Conservation (phyloP, 2,888 invertebrate species). For the Nemurella pictetii region DNA sequence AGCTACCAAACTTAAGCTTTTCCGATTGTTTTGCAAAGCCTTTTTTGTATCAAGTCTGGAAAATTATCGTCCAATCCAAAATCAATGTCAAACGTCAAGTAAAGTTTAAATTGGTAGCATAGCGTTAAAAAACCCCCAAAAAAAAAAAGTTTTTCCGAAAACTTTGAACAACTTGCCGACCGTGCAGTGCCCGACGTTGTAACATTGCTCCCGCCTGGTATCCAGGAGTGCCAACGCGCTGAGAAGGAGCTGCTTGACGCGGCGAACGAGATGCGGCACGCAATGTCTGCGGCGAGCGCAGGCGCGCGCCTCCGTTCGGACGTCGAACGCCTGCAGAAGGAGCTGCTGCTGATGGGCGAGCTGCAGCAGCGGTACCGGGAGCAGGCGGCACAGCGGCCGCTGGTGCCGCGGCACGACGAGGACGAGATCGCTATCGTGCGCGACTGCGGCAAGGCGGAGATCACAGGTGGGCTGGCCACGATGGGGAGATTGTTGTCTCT, state of each 20-base stretch:
- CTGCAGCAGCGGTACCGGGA: constrained; percentile 60
- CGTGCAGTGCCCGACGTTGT: neutral
- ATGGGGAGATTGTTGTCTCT: too few species aligned
- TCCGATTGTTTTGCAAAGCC: too few species aligned
- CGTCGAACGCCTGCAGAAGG: constrained; percentile 58
- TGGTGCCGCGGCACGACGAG: constrained; percentile 52
- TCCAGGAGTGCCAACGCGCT: constrained; percentile 52
- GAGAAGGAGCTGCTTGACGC: constrained; percentile 54
- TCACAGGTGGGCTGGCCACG: neutral
- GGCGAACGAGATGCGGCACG: constrained; percentile 53
- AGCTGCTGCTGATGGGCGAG: constrained; percentile 61
- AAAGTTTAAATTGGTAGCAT: too few species aligned
- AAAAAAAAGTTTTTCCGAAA: too few species aligned
- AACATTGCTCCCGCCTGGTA: neutral
- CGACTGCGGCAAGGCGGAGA: constrained; percentile 54
- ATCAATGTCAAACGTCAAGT: too few species aligned
- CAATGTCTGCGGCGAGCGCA: constrained; percentile 54
- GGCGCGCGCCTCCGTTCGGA: constrained; percentile 58
- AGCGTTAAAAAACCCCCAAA: too few species aligned
- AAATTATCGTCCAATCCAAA: too few species aligned
- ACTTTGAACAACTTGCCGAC: neutral
- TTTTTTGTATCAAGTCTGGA: too few species aligned
- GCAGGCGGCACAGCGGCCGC: constrained; percentile 55
- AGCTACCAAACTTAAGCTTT: too few species aligned
- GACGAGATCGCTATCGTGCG: constrained; percentile 55